These are phyloP conservation scores for Cheirogaleus medius DNA, from an alignment of 2,113 vertebrate species.

Conservation along the genomic window DNA sequence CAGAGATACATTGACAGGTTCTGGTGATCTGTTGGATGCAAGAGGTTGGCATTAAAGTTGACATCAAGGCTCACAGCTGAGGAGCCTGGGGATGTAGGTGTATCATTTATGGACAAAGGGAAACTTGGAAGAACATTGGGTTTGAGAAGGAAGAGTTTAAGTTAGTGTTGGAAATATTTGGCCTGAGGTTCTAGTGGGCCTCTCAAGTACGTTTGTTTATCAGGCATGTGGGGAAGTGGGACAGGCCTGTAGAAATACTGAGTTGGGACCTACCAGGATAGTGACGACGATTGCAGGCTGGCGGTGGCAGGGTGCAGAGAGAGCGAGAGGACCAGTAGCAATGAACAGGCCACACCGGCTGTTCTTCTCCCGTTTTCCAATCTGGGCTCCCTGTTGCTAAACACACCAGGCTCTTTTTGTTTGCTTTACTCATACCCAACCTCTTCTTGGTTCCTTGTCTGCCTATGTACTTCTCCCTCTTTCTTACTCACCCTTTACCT, in stretches of 20 bases:
- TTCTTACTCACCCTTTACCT: background rate
- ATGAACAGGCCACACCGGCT: too few species aligned
- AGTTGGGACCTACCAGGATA: too few species aligned
- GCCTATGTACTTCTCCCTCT: background rate
- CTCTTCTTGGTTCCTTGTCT: background rate
- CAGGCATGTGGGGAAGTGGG: background rate
- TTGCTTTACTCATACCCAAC: background rate
- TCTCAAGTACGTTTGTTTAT: background rate
- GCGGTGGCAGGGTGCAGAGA: background rate
- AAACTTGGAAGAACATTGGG: background rate
- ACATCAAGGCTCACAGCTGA: background rate
- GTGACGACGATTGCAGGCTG: background rate
- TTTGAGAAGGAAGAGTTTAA: background rate
- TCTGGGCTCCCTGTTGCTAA: background rate
- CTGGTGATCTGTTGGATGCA: background rate
- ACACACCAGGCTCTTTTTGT: background rate
- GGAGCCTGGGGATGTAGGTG: background rate
- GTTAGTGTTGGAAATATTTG: background rate
- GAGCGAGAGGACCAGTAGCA: background rate
- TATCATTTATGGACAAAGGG: too few species aligned
- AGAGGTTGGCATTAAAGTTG: background rate
- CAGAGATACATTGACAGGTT: background rate
- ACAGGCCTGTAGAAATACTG: background rate
- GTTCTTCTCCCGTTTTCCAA: background rate
- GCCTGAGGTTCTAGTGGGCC: background rate